These are phyloP conservation scores for Selene dorsalis DNA, from an alignment of 2,797 vertebrate species.

Conservation along the genomic window DNA sequence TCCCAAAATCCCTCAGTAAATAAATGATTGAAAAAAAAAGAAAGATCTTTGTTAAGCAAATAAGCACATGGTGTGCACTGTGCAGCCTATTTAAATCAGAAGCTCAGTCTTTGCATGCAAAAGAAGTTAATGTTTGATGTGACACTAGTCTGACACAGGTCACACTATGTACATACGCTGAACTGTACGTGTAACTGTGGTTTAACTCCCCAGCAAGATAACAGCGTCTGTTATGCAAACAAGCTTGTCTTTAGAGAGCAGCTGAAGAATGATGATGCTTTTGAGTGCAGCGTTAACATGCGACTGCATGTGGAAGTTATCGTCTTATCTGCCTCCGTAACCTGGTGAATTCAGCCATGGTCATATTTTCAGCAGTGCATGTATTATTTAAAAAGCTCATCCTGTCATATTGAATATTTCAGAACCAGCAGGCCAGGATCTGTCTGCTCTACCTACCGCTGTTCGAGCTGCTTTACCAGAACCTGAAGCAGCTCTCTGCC, in stretches of 20 bases:
- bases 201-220: neutral
- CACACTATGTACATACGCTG: neutral
- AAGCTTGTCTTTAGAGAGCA: neutral
- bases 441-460: conserved; percentile 94
- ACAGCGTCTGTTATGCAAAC: conserved; percentile 64
- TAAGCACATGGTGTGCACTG: neutral
- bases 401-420: conserved; percentile 21
- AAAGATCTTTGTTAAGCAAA: neutral
- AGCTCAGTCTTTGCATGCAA: neutral
- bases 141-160: neutral
- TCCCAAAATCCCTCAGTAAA: neutral
- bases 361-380: neutral
- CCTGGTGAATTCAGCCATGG: neutral
- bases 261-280: neutral
- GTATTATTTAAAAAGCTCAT: neutral
- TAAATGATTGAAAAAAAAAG: neutral
- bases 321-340: neutral
- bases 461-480: conserved; percentile 92
- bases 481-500: conserved; percentile 88
- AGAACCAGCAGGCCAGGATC: conserved; percentile 97
- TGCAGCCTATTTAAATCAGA: neutral
- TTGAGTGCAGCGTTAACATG: neutral
- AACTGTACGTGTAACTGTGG: neutral
- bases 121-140: conserved; percentile 6
- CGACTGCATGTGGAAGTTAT: neutral